Conservation (phyloP, 2,888 invertebrate species). For the Drosophila setosimentum region DNA sequence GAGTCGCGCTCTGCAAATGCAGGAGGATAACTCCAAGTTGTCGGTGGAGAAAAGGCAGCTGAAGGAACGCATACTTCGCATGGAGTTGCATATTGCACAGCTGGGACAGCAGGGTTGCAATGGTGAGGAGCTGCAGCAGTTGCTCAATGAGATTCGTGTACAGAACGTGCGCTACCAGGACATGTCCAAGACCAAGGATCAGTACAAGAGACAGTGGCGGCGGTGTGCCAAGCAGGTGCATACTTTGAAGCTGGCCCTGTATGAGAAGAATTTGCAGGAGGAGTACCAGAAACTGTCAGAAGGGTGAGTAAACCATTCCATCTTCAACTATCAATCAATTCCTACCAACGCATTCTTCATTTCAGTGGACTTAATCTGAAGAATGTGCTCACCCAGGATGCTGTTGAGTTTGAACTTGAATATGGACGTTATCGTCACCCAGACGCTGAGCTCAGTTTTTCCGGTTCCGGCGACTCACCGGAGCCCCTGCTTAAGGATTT, state of each 20-base stretch:
- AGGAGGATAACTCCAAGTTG: conserved; percentile 84
- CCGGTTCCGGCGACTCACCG: conserved; percentile 11
- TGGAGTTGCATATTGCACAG: conserved; percentile 68
- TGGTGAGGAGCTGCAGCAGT: conserved; percentile 88
- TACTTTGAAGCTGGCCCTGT: conserved; percentile 85
- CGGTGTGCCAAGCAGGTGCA: conserved; percentile 90
- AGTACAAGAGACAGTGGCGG: conserved; percentile 92
- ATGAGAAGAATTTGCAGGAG: conserved; percentile 46
- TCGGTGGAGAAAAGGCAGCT: conserved; percentile 84
- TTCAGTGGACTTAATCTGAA: conserved; percentile 52
- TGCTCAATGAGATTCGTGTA: conserved; percentile 88
- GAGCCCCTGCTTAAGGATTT: conserved; percentile 45
- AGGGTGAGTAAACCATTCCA: conserved; percentile 26
- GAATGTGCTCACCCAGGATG: conserved; percentile 49
- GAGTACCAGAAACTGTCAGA: conserved; percentile 15
- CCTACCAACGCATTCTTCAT: neutral
- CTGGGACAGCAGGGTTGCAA: conserved; percentile 22
- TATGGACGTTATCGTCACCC: conserved; percentile 50
- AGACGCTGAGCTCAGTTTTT: neutral
- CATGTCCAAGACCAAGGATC: conserved; percentile 89
- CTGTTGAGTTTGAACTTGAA: conserved; percentile 65
- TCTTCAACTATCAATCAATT: too few relatives aligned
- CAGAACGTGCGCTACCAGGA: conserved; percentile 87
- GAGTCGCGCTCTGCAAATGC: conserved; percentile 85
- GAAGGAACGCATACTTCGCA: conserved; percentile 61